These are phyloP conservation scores for Scaptodrosophila latifasciaeformis DNA, from an alignment of 2,888 invertebrate species.

Conservation along the genomic window DNA sequence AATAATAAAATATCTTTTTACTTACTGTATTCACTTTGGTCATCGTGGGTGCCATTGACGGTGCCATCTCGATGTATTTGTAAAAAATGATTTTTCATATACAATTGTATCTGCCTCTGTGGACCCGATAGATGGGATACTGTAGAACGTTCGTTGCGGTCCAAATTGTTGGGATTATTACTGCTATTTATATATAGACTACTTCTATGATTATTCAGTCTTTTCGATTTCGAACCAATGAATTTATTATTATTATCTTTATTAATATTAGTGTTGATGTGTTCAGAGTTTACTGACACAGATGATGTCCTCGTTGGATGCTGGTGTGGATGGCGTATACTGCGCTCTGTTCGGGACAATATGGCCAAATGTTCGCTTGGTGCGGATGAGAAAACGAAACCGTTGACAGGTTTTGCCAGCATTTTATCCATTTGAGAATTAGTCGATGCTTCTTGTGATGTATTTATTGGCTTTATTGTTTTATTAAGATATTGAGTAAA, in stretches of 20 bases:
- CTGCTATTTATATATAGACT: constrained; percentile 60
- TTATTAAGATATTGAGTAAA: constrained; percentile 27
- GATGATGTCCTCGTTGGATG: constrained; percentile 16
- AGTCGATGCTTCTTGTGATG: constrained; percentile 29
- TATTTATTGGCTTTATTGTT: constrained; percentile 28
- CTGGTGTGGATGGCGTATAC: constrained; percentile 56
- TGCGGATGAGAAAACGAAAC: constrained; percentile 55
- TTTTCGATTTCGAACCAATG: constrained; percentile 73
- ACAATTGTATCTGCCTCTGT: constrained; percentile 88
- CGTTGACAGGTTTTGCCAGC: too few relatives aligned
- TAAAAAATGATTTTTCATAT: constrained; percentile 88
- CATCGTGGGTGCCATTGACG: constrained; percentile 88
- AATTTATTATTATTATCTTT: constrained; percentile 49
- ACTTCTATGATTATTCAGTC: constrained; percentile 74
- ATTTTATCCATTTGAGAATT: too few relatives aligned
- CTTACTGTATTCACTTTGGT: constrained; percentile 90
- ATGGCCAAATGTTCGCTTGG: constrained; percentile 54
- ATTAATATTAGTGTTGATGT: too few relatives aligned
- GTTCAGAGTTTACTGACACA: background rate
- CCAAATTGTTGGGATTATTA: constrained; percentile 70
- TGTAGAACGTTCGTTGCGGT: constrained; percentile 81
- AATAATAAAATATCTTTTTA: constrained; percentile 70
- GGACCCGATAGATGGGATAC: constrained; percentile 89
- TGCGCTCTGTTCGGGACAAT: constrained; percentile 74
- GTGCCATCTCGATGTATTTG: constrained; percentile 89